phyloP scores from a whole-genome alignment of 2,797 vertebrate species.

The Muraenolepis orangiensis region DNA sequence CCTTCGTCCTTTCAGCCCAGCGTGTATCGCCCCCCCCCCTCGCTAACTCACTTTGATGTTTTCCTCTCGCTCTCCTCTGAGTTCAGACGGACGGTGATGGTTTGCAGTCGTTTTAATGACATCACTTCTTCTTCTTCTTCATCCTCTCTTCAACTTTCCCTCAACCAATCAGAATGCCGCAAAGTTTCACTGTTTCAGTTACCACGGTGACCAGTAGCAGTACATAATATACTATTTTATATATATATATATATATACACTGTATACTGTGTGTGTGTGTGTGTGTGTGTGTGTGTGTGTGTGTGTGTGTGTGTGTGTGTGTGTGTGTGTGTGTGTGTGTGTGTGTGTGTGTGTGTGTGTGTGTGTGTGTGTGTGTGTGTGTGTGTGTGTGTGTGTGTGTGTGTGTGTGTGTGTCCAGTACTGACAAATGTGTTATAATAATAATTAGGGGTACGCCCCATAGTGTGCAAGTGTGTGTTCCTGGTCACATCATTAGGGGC shows the following conservation, averaged over 20 bases:
- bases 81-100: not conserved
- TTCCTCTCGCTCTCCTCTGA: not conserved
- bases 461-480: too few relatives aligned
- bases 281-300: not conserved
- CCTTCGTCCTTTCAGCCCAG: too few relatives aligned
- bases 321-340: too few relatives aligned
- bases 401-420: too few relatives aligned
- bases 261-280: too few relatives aligned
- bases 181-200: slow-evolving; percentile 12
- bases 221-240: slow-evolving; percentile 1
- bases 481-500: too few relatives aligned
- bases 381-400: slow-evolving; percentile 2
- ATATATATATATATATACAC: too few relatives aligned
- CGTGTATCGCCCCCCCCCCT: too few relatives aligned
- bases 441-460: slow-evolving; percentile 7
- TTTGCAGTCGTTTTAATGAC: not conserved
- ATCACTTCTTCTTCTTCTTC: not conserved
- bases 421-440: not conserved
- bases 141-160: not conserved
- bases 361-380: slow-evolving; percentile 11
- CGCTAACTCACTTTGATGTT: not conserved
- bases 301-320: too few relatives aligned
- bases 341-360: slow-evolving; percentile 11
- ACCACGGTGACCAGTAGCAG: slow-evolving; percentile 10
- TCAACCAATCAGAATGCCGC: slow-evolving; percentile 11